These are phyloP conservation scores for Ariopsis seemanni DNA, from an alignment of 2,113 vertebrate species.

Conservation along the genomic window DNA sequence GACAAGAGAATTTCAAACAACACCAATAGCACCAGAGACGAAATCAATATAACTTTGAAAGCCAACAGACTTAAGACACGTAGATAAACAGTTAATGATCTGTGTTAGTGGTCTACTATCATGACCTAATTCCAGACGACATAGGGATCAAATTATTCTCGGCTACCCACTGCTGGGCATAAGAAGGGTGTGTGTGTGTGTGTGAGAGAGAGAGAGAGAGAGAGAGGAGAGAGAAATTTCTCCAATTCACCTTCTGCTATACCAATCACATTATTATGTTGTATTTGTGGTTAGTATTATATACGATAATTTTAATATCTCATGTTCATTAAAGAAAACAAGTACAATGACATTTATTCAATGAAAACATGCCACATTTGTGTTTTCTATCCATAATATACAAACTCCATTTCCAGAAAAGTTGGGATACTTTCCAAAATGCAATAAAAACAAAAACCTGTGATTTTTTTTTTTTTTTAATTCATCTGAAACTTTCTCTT, in stretches of 20 bases:
- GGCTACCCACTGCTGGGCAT: not conserved
- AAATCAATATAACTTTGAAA: not conserved
- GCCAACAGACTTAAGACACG: not conserved
- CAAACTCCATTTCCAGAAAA: too few relatives aligned
- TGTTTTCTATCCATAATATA: not conserved
- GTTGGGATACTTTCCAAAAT: too few relatives aligned
- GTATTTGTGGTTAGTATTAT: not conserved
- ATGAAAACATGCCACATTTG: not conserved
- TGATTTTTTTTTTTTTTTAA: too few relatives aligned
- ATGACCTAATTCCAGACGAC: not conserved
- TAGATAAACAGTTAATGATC: not conserved
- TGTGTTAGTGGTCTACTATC: not conserved
- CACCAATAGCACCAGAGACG: not conserved
- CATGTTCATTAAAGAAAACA: not conserved
- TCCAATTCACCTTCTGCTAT: not conserved
- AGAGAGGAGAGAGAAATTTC: not conserved
- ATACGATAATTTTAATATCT: not conserved
- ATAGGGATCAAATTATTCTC: too few relatives aligned
- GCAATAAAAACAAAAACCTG: too few relatives aligned
- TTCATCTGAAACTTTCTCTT: too few relatives aligned
- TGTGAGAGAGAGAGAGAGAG: not conserved
- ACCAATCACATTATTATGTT: not conserved
- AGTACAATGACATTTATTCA: not conserved
- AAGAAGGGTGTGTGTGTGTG: not conserved
- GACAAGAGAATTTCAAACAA: not conserved